Evolutionary conservation across 2,888 invertebrate species (phyloP).

Genomic region (Drosophila paramelanica): DNA sequence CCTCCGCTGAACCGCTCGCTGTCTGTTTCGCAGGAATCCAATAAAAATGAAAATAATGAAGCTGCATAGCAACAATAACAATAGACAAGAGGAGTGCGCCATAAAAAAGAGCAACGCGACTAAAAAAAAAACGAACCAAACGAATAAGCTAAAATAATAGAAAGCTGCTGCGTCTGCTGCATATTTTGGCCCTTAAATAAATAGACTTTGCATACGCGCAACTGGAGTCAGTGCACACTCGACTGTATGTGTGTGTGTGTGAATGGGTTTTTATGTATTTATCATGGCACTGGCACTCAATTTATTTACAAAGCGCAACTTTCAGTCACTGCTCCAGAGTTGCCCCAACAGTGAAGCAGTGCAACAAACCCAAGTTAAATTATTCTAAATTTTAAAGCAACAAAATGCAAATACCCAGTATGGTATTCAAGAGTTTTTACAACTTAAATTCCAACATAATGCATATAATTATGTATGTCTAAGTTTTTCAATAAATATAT

Average conservation of each 20-base stretch:
- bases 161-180: slow-evolving; percentile 67
- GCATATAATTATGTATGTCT: not conserved
- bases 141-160: slow-evolving; percentile 69
- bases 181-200: slow-evolving; percentile 75
- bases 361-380: slow-evolving; percentile 19
- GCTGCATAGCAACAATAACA: slow-evolving; percentile 58
- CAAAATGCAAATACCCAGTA: slow-evolving; percentile 11
- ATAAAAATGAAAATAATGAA: slow-evolving; percentile 79
- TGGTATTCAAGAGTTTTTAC: too few relatives aligned
- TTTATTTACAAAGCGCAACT: slow-evolving; percentile 74
- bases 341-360: slow-evolving; percentile 32
- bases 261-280: slow-evolving; percentile 47
- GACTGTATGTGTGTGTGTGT: slow-evolving; percentile 3
- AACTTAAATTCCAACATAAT: not conserved
- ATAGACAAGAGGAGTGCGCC: slow-evolving; percentile 37
- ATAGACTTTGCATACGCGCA: slow-evolving; percentile 73
- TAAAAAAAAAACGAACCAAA: slow-evolving; percentile 2
- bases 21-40: slow-evolving; percentile 60
- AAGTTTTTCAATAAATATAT: too few relatives aligned
- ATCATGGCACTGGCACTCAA: slow-evolving; percentile 72
- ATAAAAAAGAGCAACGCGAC: slow-evolving; percentile 62
- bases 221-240: not conserved
- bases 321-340: slow-evolving; percentile 48
- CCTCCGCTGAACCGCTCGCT: slow-evolving; percentile 28
- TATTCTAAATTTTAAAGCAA: not conserved